Conservation (phyloP, 2,113 vertebrate species). For the Calypte anna region DNA sequence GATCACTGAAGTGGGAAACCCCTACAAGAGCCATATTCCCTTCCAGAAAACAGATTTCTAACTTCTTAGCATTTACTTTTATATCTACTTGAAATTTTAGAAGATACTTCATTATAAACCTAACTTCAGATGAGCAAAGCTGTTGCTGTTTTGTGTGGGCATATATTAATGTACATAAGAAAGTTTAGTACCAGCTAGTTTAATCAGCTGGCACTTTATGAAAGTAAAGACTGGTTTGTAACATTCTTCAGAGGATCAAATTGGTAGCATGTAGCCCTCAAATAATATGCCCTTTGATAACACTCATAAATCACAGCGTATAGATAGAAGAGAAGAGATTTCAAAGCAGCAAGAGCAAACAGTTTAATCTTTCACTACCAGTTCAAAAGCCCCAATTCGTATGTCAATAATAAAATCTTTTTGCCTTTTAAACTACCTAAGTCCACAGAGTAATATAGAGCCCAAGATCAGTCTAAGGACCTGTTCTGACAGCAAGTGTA, state of each 20-base stretch:
- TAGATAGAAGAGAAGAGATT: not conserved
- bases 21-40: not conserved
- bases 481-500: not conserved
- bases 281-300: not conserved
- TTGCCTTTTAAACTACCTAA: not conserved
- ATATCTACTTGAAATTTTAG: not conserved
- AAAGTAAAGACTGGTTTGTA: not conserved
- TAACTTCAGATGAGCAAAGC: not conserved
- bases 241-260: not conserved
- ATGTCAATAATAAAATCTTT: not conserved
- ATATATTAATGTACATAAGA: not conserved
- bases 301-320: not conserved
- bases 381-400: not conserved
- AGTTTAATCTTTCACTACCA: not conserved
- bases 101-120: not conserved
- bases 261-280: not conserved
- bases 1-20: not conserved
- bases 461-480: not conserved
- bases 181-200: not conserved
- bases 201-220: not conserved
- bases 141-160: not conserved
- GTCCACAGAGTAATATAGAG: not conserved
- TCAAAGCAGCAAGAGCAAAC: not conserved
- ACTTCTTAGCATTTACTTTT: not conserved
- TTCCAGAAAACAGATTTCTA: not conserved